These are phyloP conservation scores for Chiroxiphia lanceolata DNA, from an alignment of 2,797 vertebrate species.

Conservation along the genomic window DNA sequence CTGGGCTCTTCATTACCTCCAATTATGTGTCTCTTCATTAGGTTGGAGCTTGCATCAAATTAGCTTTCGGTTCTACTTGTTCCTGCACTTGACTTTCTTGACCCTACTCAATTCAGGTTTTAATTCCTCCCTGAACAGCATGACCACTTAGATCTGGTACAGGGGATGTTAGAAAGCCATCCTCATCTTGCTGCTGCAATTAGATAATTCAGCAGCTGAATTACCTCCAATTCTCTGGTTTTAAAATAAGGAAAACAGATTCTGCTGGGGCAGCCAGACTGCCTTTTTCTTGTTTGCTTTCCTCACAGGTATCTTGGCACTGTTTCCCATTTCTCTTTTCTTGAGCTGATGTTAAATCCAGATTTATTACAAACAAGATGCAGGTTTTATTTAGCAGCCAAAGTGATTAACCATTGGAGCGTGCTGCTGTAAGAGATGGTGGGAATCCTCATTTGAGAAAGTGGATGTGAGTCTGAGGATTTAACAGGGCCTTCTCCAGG, in stretches of 20 bases:
- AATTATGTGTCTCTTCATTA: neutral
- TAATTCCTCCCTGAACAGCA: neutral
- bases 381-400: neutral
- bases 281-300: neutral
- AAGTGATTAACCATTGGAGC: neutral
- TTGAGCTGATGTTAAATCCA: neutral
- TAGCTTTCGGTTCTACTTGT: neutral
- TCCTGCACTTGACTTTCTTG: neutral
- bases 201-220: neutral
- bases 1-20: neutral
- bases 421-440: neutral
- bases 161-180: neutral
- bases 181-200: neutral
- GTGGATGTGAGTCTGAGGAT: no score
- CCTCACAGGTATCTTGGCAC: neutral
- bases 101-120: neutral
- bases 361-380: neutral
- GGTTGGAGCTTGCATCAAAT: neutral
- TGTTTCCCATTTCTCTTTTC: neutral
- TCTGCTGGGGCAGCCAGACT: neutral
- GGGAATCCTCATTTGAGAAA: neutral
- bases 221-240: neutral
- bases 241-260: neutral
- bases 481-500: neutral
- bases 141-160: neutral